phyloP scores from a whole-genome alignment of 2,797 vertebrate species.

The Linurgus olivaceus region DNA sequence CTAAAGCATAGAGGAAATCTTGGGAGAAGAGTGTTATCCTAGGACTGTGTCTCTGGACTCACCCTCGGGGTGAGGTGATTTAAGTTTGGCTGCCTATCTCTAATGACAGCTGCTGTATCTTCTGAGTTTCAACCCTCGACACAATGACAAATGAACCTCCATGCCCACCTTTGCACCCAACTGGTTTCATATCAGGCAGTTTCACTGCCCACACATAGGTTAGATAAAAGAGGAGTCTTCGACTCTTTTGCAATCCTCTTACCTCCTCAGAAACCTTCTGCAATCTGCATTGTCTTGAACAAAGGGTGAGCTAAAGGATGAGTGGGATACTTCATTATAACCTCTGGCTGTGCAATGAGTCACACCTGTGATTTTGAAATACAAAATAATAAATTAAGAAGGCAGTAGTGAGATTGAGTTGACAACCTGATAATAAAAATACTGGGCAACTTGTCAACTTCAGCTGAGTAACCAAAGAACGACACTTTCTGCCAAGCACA shows the following conservation, averaged over 20 bases:
- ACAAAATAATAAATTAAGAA: conserved; percentile 61
- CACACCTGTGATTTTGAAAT: conserved; percentile 64
- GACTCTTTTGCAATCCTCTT: conserved; percentile 52
- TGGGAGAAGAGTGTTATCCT: neutral
- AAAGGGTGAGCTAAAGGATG: conserved; percentile 59
- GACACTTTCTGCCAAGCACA: conserved; percentile 21
- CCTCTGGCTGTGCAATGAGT: conserved; percentile 64
- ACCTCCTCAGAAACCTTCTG: conserved; percentile 49
- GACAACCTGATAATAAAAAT: conserved; percentile 61
- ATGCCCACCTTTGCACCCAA: conserved; percentile 43
- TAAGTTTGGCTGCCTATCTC: neutral
- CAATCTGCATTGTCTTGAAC: conserved; percentile 56
- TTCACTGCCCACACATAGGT: conserved; percentile 49
- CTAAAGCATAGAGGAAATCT: neutral
- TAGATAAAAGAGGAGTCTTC: conserved; percentile 42
- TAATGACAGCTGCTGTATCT: neutral
- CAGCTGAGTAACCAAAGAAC: conserved; percentile 39
- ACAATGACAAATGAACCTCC: conserved; percentile 40
- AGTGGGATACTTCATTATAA: conserved; percentile 70
- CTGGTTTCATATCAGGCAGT: conserved; percentile 50
- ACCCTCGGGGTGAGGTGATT: neutral
- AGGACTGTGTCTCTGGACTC: neutral
- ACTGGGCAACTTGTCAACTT: conserved; percentile 55
- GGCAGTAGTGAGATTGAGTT: conserved; percentile 52
- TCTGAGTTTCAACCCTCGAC: conserved; percentile 28